Percentiles rank a stretch among this genome's conserved stretches.
Conservation (phyloP, 2,797 vertebrate genomes). For the Sebastes minor region DNA sequence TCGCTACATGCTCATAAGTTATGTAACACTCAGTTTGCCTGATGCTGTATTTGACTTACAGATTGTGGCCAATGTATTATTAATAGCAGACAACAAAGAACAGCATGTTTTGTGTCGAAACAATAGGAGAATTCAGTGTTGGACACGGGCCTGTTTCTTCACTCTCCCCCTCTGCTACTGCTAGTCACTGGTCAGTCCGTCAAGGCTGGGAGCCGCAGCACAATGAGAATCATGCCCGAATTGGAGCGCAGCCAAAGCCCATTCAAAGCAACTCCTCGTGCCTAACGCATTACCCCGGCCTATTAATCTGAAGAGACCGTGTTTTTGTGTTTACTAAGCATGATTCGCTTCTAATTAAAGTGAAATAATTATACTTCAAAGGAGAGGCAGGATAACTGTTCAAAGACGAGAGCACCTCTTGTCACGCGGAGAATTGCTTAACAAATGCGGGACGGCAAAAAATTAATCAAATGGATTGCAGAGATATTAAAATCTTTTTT, state of each 20-base stretch:
- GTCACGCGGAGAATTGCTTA: constrained; percentile 86
- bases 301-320: constrained; percentile 73
- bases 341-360: constrained; percentile 96
- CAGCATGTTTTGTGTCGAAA: constrained; percentile 68
- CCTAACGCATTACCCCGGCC: constrained; percentile 66
- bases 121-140: constrained; percentile 61
- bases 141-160: constrained; percentile 47
- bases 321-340: constrained; percentile 93
- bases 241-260: constrained; percentile 73
- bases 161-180: constrained; percentile 4
- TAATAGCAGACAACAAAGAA: constrained; percentile 71
- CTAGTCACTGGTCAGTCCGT: constrained; percentile 56
- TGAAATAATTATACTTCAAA: constrained; percentile 97
- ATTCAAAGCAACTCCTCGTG: constrained; percentile 67
- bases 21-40: neutral
- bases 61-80: constrained; percentile 65
- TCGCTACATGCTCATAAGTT: neutral
- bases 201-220: constrained; percentile 56
- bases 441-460: constrained; percentile 40
- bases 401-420: constrained; percentile 85
- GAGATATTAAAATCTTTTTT: constrained; percentile 32
- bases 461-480: constrained; percentile 41
- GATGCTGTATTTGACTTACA: constrained; percentile 59
- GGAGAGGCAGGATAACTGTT: constrained; percentile 86
- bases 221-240: constrained; percentile 68